phyloP scores from a whole-genome alignment of 2,888 invertebrate species.

The Calliopum simillimum region DNA sequence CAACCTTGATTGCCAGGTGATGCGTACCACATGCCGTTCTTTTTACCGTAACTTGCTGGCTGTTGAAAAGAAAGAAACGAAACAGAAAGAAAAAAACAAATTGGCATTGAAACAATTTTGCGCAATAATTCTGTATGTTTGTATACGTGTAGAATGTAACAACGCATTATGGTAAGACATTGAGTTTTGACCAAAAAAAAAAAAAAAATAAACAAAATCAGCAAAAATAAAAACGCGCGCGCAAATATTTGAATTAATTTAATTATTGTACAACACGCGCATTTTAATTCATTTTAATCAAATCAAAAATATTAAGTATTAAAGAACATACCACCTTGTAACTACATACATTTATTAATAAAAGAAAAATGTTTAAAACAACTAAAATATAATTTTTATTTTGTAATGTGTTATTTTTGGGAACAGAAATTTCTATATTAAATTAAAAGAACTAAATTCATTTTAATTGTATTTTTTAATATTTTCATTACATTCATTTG shows the following conservation, averaged over 20 bases:
- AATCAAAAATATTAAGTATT: neutral
- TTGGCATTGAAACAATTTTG: neutral
- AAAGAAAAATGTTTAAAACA: too few species aligned
- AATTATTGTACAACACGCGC: constrained; percentile 56
- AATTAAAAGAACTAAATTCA: too few species aligned
- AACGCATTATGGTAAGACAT: neutral
- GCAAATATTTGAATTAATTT: constrained; percentile 60
- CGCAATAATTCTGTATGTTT: neutral
- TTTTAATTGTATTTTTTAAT: too few species aligned
- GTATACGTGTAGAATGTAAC: neutral
- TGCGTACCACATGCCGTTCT: constrained; percentile 89
- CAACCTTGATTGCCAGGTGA: constrained; percentile 71
- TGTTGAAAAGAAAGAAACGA: constrained; percentile 58
- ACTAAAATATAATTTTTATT: too few species aligned
- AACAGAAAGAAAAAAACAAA: constrained; percentile 8
- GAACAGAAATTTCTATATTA: too few species aligned
- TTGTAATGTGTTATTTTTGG: too few species aligned
- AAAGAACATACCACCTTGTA: neutral
- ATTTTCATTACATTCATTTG: too few species aligned
- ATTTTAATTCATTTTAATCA: neutral
- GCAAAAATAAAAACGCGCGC: constrained; percentile 47
- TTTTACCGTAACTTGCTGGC: constrained; percentile 92
- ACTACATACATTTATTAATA: neutral
- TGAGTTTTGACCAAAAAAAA: neutral
- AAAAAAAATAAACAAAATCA: constrained; percentile 18